Percentiles rank a stretch among this genome's conserved stretches.
Evolutionary conservation across 2,797 vertebrate genomes (phyloP).

Genomic region (Pseudochirops corinnae): DNA sequence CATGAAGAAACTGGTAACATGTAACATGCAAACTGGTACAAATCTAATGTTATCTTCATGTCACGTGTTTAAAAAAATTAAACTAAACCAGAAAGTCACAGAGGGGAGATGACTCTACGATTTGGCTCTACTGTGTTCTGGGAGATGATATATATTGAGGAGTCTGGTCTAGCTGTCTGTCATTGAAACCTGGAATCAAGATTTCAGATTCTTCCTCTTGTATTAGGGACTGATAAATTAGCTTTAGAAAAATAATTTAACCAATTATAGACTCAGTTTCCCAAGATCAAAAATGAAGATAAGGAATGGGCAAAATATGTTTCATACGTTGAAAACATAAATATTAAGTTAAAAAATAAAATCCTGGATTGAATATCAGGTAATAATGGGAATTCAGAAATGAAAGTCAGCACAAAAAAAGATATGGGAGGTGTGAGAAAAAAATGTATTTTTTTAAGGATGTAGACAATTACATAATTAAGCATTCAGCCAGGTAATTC

Average conservation of each 20-base stretch:
- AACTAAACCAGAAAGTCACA: neutral
- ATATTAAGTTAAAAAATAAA: conserved; percentile 36
- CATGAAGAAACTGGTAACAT: neutral
- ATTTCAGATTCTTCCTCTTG: neutral
- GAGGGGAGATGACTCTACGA: neutral
- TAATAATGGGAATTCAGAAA: conserved; percentile 18
- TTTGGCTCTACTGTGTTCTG: neutral
- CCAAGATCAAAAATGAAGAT: neutral
- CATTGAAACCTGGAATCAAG: neutral
- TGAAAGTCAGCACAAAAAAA: neutral
- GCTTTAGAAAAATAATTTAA: conserved; percentile 2
- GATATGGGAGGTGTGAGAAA: neutral
- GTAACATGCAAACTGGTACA: neutral
- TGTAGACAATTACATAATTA: conserved; percentile 12
- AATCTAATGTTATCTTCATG: neutral
- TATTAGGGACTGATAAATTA: conserved; percentile 1
- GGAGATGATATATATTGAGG: neutral
- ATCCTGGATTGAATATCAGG: neutral
- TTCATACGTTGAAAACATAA: conserved; percentile 3
- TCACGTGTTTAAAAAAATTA: neutral
- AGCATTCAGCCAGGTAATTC: neutral
- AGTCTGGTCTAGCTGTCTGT: neutral
- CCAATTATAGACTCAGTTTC: neutral
- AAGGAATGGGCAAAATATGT: neutral
- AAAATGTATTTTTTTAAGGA: neutral